Base-by-base conservation (phyloP, 2,797 vertebrate genomes). In the Pseudochromis fuscus region DNA sequence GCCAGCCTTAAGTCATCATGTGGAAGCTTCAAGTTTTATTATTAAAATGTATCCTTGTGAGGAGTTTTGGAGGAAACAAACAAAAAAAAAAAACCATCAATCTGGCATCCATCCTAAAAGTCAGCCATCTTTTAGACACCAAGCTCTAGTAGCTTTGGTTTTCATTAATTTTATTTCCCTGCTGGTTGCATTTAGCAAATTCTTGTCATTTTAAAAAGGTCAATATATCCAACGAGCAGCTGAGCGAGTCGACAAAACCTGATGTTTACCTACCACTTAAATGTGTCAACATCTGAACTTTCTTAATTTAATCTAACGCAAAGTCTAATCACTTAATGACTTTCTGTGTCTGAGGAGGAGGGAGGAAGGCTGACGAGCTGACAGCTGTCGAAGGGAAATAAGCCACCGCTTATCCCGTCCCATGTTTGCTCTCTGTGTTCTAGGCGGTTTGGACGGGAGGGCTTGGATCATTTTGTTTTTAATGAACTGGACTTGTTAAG, bases 301-400 rank as follows among this genome's bases (percentile, higher is more conserved):
- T 63, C 50, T 79, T 73, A 58, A 72, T 79, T 58, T 24, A 58
- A 65, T 58, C 65, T 10, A 60, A 68, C 75, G 66, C 57, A 62
- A 58, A 62, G 63, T 72, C 40, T 71, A 72, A 87, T 88, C 73
- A 74, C 72, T 77, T 74, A 68, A 84, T 66, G 72, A 73, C 44
- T 77, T 48, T 24, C 30, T 59, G 61, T 72, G n/a, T 51, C 64
- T 57, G 58, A 72, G 59, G 84, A 82, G 67, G 25, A n/a, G 69
- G 77, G 50, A 23, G 75, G 25, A 33, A 3, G 38, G 69, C 80
- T 79, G 85, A 89, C 68, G 89, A 89, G 88, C 83, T 67, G 88
- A 91, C 91, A 92, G 92, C 92, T 90, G 90, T 91, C 74, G 70
- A 72, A 84, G 81, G 82, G 81, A 86, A 79, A 89, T 88, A 91